Evolutionary conservation across 1,140 invertebrate species (phyloP).

Genomic region (Megathymus violae): DNA sequence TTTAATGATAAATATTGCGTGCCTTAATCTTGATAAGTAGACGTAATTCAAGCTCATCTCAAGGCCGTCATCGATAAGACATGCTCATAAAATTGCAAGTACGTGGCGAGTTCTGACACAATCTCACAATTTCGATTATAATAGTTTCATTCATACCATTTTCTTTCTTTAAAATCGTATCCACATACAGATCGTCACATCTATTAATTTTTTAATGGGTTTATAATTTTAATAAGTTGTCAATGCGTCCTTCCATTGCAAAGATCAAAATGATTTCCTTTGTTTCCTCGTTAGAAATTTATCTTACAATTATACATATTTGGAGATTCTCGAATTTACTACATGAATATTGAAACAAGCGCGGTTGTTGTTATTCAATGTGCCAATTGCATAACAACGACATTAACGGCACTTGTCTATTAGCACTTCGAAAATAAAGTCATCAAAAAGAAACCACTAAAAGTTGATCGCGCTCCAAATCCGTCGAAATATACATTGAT

Average conservation of each 20-base stretch:
- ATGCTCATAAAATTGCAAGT: slow-evolving; percentile 23
- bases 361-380: slow-evolving; percentile 16
- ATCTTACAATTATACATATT: background rate
- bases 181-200: too few species aligned
- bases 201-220: too few species aligned
- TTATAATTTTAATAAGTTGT: too few species aligned
- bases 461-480: slow-evolving; percentile 64
- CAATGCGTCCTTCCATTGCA: too few species aligned
- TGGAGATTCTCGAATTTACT: slow-evolving; percentile 3
- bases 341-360: slow-evolving; percentile 17
- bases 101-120: slow-evolving; percentile 13
- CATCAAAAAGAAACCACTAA: slow-evolving; percentile 53
- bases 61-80: slow-evolving; percentile 65
- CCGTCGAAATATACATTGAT: slow-evolving; percentile 12
- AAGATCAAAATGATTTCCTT: too few species aligned
- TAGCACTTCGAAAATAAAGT: slow-evolving; percentile 64
- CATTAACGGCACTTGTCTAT: slow-evolving; percentile 56
- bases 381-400: slow-evolving; percentile 42
- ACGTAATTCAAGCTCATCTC: slow-evolving; percentile 61
- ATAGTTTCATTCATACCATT: background rate
- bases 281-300: background rate
- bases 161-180: background rate
- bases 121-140: background rate
- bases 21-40: slow-evolving; percentile 71
- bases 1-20: slow-evolving; percentile 38